Base-by-base conservation (phyloP, 2,113 vertebrate species). In the Oxygymnocypris stewartii region DNA sequence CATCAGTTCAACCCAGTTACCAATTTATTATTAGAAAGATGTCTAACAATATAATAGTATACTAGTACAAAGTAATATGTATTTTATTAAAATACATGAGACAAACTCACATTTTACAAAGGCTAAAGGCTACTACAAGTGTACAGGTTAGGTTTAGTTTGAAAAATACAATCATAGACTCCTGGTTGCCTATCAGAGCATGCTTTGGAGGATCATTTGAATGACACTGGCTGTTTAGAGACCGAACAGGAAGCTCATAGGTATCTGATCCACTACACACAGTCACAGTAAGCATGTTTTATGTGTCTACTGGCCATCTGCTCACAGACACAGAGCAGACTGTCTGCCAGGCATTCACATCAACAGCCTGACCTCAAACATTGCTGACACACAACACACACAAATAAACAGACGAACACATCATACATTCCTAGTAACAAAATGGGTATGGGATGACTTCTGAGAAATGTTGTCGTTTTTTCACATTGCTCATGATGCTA, bases 321-420 rank as follows among this genome's bases (percentile, higher is more conserved):
- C 10, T 44, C 12, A 75, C 10, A 44, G 11, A 44, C 12, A 47
- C 1, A 25, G 23, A 13, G 42, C 42, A 25, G 42, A 25, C 42
- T 76, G 73, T 76, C 73, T 76, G 42, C 42, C 13, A 12, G n/a
- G n/a, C 12, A 47, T 76, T 13, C 73, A 76, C 42, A 76, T 76
- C 73, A 76, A 23, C 20, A 5, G n/a, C n/a, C n/a, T 76, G 74
- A 77, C 44, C 74, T 49, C 25, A 49, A 49, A 49, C 5, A 2
- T 14, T n/a, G 12, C 40, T 16, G 42, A 44, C 25, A 14, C 65
- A 86, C 84, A 79, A 13, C 18, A 79, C 67, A 63, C 31, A 47
- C 25, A n/a, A 14, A 85, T 16, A 69, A 23, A 51, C 84, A 47
- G 28, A 79, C 23, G 51, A 74, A 87, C 71, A 88, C 84, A 76